A percentile compares a stretch with the other conserved stretches of the same genome.
Evolutionary conservation across 2,888 invertebrate genomes (phyloP).

Genomic region (Nyleta sp.): DNA sequence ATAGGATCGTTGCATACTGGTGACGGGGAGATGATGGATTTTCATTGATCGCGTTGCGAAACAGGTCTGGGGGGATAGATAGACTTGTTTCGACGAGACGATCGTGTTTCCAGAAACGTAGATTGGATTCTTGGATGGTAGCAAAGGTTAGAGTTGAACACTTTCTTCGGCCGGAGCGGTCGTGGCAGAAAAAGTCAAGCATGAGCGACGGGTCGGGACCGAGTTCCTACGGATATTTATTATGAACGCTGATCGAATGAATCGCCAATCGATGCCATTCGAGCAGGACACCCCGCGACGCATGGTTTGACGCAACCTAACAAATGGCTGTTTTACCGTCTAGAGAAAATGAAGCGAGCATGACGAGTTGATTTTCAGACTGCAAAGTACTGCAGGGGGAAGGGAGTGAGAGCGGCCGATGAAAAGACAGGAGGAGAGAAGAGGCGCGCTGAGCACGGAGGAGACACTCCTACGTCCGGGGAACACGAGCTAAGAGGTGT

Average conservation of each 20-base stretch:
- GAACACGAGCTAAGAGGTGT: conserved; percentile 80
- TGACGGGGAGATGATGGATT: conserved; percentile 41
- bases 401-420: conserved; percentile 59
- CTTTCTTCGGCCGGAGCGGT: conserved; percentile 46
- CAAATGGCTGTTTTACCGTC: conserved; percentile 82
- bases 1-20: conserved; percentile 29
- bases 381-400: conserved; percentile 68
- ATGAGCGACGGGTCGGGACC: conserved; percentile 51
- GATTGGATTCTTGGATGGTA: conserved; percentile 28
- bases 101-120: conserved; percentile 16
- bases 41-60: conserved; percentile 30
- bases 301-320: conserved; percentile 80
- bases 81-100: conserved; percentile 10
- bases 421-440: conserved; percentile 48
- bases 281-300: conserved; percentile 79
- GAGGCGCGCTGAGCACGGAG: conserved; percentile 48
- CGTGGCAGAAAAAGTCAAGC: conserved; percentile 47
- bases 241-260: conserved; percentile 77
- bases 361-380: conserved; percentile 82
- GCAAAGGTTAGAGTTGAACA: conserved; percentile 53
- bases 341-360: conserved; percentile 82
- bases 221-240: conserved; percentile 63
- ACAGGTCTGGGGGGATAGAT: not conserved
- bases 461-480: conserved; percentile 69
- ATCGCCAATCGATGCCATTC: conserved; percentile 81